Conservation (phyloP, 2,888 invertebrate species). For the Corythucha ciliata region DNA sequence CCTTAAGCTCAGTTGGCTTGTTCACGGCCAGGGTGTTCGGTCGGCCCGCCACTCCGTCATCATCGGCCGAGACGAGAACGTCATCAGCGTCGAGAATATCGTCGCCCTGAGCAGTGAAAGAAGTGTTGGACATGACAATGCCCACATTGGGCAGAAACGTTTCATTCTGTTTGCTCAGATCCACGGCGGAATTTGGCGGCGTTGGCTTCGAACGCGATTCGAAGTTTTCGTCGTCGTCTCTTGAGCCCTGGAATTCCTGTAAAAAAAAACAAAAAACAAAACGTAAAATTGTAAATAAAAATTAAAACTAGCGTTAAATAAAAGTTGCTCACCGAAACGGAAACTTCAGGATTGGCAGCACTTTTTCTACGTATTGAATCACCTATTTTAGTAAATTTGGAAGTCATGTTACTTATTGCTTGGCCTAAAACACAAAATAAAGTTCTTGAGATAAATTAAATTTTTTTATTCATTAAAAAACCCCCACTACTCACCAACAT, state of each 20-base stretch:
- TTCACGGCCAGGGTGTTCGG: conserved; percentile 41
- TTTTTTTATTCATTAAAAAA: background rate
- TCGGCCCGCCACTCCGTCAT: conserved; percentile 37
- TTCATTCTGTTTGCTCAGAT: conserved; percentile 39
- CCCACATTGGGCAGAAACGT: conserved; percentile 56
- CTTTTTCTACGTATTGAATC: conserved; percentile 41
- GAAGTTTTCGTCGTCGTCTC: conserved; percentile 29
- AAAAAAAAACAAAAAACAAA: background rate
- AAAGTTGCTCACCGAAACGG: conserved; percentile 13
- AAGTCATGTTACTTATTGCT: conserved; percentile 75
- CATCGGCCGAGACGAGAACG: conserved; percentile 31
- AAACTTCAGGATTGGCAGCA: conserved; percentile 22
- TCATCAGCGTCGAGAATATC: conserved; percentile 41
- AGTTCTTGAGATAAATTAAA: conserved; percentile 50
- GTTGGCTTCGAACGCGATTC: conserved; percentile 20
- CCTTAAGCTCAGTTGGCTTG: conserved; percentile 29
- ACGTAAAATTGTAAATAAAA: background rate
- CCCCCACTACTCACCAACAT: conserved; percentile 54
- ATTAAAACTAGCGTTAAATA: background rate
- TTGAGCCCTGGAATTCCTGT: conserved; percentile 14
- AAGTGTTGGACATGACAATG: conserved; percentile 49
- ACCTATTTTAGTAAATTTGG: conserved; percentile 71
- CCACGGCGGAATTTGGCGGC: background rate
- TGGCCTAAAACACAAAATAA: too few species aligned
- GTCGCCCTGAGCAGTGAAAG: conserved; percentile 33